A percentile compares a stretch with the other conserved stretches of the same genome.
Conservation (phyloP, 2,113 vertebrate species). For the Lophura nycthemera region DNA sequence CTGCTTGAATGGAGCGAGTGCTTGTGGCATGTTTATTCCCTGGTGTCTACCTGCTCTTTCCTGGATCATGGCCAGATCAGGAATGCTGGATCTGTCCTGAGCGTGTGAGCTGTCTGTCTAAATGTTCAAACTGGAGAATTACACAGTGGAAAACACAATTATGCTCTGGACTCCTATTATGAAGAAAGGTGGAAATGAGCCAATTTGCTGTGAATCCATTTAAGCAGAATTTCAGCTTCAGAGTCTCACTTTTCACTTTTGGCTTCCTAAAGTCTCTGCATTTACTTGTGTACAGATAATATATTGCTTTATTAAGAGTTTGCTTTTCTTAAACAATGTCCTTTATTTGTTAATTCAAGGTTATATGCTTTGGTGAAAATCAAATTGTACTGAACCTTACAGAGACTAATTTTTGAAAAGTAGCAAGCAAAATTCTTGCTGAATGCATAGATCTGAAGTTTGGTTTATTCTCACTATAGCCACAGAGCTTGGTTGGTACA, state of each 20-base stretch:
- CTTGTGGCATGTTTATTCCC: neutral
- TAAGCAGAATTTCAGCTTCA: neutral
- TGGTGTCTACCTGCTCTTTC: neutral
- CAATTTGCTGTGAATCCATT: slow-evolving; percentile 14
- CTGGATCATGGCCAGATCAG: neutral
- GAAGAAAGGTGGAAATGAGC: neutral
- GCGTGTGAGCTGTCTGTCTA: neutral
- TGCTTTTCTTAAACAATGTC: neutral
- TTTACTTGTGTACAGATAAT: slow-evolving; percentile 13
- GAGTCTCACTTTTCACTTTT: slow-evolving; percentile 10
- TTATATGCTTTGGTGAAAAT: neutral
- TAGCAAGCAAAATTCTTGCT: neutral
- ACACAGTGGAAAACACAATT: neutral
- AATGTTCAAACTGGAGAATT: neutral
- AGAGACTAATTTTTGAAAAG: neutral
- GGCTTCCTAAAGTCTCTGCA: neutral
- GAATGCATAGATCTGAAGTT: neutral
- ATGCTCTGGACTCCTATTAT: neutral
- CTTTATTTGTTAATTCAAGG: neutral
- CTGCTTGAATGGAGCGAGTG: neutral
- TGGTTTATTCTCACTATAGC: neutral
- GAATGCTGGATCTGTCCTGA: neutral
- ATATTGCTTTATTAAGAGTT: slow-evolving; percentile 27
- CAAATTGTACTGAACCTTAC: neutral
- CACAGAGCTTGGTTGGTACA: neutral